These are phyloP conservation scores for Agrochola circellaris DNA, from an alignment of 2,888 invertebrate genomes.

Conservation along the genomic window DNA sequence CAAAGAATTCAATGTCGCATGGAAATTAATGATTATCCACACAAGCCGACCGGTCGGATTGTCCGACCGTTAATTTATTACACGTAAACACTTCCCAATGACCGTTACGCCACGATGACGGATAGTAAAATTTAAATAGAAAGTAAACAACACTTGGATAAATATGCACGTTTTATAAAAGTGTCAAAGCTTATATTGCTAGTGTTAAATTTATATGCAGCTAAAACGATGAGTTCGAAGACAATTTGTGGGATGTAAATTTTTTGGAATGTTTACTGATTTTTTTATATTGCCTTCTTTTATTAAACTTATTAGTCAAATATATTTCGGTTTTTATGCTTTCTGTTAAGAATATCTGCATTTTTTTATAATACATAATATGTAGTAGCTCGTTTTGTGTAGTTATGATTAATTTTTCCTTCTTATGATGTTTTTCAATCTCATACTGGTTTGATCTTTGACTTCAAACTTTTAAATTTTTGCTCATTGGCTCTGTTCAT, in stretches of 20 bases:
- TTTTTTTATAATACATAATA: neutral
- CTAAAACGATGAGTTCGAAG: conserved; percentile 51
- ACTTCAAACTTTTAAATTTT: neutral
- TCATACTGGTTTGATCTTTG: conserved; percentile 7
- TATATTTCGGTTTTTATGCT: conserved; percentile 44
- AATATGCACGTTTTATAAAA: conserved; percentile 68
- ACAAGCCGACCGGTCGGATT: conserved; percentile 55
- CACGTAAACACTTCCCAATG: conserved; percentile 63
- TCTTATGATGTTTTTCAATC: conserved; percentile 11
- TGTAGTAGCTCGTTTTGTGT: conserved; percentile 23
- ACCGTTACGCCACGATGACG: conserved; percentile 67
- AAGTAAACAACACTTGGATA: conserved; percentile 66
- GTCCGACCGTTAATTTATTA: conserved; percentile 67
- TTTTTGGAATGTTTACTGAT: conserved; percentile 48
- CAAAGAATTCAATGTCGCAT: conserved; percentile 65
- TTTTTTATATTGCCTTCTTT: conserved; percentile 36
- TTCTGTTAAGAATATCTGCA: conserved; percentile 23
- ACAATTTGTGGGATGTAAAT: conserved; percentile 45
- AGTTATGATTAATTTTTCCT: conserved; percentile 20
- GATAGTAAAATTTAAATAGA: conserved; percentile 71
- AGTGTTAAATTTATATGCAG: conserved; percentile 60
- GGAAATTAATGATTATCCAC: conserved; percentile 69
- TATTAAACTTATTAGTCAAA: conserved; percentile 46
- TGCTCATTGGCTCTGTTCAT: neutral
- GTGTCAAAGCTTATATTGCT: conserved; percentile 61